Conservation (phyloP, 1,140 invertebrate genomes). For the Nilaparvata lugens region DNA sequence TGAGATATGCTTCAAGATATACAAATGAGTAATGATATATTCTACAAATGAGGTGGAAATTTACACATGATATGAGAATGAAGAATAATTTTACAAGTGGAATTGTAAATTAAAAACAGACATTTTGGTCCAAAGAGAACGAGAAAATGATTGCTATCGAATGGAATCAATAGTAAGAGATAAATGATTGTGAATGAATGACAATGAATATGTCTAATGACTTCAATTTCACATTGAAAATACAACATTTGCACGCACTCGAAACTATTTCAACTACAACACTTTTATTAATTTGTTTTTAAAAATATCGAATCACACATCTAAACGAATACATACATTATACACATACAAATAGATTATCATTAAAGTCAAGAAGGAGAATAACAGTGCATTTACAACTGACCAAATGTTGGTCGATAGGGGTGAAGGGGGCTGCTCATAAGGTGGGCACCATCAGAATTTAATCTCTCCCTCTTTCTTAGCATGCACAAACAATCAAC, state of each 20-base stretch:
- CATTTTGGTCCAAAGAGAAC: too few relatives aligned
- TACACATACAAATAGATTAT: constrained; percentile 4
- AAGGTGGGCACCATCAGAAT: constrained; percentile 37
- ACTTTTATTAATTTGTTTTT: background rate
- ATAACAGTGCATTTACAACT: constrained; percentile 27
- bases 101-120: too few relatives aligned
- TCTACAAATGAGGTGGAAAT: background rate
- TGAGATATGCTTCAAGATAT: background rate
- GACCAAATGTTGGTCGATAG: constrained; percentile 47
- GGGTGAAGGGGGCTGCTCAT: constrained; percentile 46
- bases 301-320: constrained; percentile 17
- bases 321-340: constrained; percentile 26
- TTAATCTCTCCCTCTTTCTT: constrained; percentile 13
- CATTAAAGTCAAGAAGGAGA: constrained; percentile 24
- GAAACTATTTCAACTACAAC: too few relatives aligned
- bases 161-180: too few relatives aligned
- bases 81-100: too few relatives aligned
- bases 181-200: too few relatives aligned
- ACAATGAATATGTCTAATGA: too few relatives aligned
- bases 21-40: background rate
- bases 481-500: constrained; percentile 28
- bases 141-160: too few relatives aligned
- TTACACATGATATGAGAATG: background rate
- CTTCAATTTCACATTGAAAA: too few relatives aligned
- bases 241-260: too few relatives aligned